Percentiles rank a stretch among this genome's conserved stretches.
Evolutionary conservation across 2,113 vertebrate genomes (phyloP).

Genomic region (Daphoenositta chrysoptera): DNA sequence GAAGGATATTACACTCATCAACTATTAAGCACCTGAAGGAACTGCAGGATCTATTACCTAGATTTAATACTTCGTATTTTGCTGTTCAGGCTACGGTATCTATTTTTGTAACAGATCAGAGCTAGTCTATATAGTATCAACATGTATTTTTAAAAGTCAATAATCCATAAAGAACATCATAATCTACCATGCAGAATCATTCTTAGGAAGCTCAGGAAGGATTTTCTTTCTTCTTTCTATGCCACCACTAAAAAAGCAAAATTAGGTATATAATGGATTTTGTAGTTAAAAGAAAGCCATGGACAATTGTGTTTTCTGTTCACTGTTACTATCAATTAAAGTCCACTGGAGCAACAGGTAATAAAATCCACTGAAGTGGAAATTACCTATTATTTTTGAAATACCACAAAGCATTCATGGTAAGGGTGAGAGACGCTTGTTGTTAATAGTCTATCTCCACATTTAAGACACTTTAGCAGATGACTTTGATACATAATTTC

Average conservation of each 20-base stretch:
- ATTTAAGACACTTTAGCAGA: background rate
- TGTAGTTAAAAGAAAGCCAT: background rate
- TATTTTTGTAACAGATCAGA: slow-evolving; percentile 30
- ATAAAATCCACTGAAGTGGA: background rate
- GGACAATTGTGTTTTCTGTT: background rate
- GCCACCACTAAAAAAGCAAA: background rate
- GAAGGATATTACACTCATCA: slow-evolving; percentile 52
- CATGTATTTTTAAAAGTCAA: slow-evolving; percentile 57
- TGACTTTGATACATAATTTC: background rate
- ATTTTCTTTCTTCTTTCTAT: background rate
- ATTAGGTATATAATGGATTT: background rate
- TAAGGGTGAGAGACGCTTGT: background rate
- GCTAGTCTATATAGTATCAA: slow-evolving; percentile 7
- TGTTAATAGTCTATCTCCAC: background rate
- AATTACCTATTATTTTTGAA: background rate
- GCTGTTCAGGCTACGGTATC: background rate
- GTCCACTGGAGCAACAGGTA: background rate
- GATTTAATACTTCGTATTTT: slow-evolving; percentile 47
- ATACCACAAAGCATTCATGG: background rate
- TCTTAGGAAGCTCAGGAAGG: background rate
- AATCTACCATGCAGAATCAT: background rate
- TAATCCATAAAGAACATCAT: slow-evolving; percentile 6
- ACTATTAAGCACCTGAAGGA: slow-evolving; percentile 51
- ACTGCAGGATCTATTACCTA: slow-evolving; percentile 33
- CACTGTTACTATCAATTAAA: background rate